Conservation (phyloP, 2,888 invertebrate genomes). For the Tipula vernalis region DNA sequence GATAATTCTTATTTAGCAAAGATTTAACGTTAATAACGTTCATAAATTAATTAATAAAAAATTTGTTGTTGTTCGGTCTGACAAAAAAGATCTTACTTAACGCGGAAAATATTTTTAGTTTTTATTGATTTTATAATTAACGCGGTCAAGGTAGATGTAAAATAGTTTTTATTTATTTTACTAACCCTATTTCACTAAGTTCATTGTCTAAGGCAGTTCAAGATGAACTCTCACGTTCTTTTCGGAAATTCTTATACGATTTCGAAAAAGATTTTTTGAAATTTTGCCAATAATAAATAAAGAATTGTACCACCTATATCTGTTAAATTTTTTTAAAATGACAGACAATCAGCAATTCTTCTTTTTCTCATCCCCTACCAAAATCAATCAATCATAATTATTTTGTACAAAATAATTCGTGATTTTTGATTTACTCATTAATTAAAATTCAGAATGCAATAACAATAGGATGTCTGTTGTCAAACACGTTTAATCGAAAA, state of each 20-base stretch:
- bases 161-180: no score
- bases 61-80: not conserved
- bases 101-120: not conserved
- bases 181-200: no score
- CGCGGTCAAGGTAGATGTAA: not conserved
- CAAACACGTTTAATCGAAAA: not conserved
- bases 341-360: not conserved
- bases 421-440: not conserved
- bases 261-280: not conserved
- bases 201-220: no score
- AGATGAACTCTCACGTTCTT: no score
- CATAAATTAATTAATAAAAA: not conserved
- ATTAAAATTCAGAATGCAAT: not conserved
- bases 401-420: not conserved
- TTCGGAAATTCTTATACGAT: no score
- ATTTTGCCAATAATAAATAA: not conserved
- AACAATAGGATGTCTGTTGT: not conserved
- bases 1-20: not conserved
- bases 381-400: not conserved
- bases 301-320: no score
- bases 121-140: not conserved
- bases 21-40: not conserved
- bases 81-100: not conserved
- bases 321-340: not conserved
- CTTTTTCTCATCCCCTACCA: not conserved